Conservation (phyloP, 2,888 invertebrate species). For the Gibbula magus region DNA sequence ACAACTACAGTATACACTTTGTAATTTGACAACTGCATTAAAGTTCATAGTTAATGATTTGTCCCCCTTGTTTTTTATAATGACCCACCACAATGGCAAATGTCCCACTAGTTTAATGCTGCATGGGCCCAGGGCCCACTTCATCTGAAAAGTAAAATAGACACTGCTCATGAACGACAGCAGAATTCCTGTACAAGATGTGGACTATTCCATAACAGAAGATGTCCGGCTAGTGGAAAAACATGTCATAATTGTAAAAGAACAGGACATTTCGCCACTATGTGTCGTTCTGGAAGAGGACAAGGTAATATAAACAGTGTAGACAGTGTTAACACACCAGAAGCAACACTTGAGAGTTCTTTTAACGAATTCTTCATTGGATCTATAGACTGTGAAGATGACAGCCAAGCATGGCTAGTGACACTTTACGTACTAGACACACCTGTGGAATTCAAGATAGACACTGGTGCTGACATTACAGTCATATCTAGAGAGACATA, state of each 20-base stretch:
- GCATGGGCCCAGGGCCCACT: too few species aligned
- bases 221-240: slow-evolving; percentile 31
- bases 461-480: slow-evolving; percentile 30
- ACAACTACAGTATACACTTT: too few species aligned
- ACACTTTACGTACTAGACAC: neutral
- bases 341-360: too few species aligned
- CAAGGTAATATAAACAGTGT: too few species aligned
- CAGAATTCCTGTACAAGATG: neutral
- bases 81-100: too few species aligned
- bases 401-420: slow-evolving; percentile 18
- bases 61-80: too few species aligned
- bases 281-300: too few species aligned
- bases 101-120: too few species aligned
- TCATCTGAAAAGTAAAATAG: too few species aligned
- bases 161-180: neutral
- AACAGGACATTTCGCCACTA: slow-evolving; percentile 22
- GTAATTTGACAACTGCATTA: too few species aligned
- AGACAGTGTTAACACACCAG: too few species aligned
- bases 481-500: slow-evolving; percentile 14
- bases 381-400: slow-evolving; percentile 15
- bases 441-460: slow-evolving; percentile 15
- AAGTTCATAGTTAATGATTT: too few species aligned
- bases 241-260: slow-evolving; percentile 19
- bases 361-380: slow-evolving; percentile 16
- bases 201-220: neutral